Percentiles rank a stretch among this genome's conserved stretches.
Evolutionary conservation across 1,140 invertebrate genomes (phyloP).

Genomic region (Yoshiicerus persimilis): DNA sequence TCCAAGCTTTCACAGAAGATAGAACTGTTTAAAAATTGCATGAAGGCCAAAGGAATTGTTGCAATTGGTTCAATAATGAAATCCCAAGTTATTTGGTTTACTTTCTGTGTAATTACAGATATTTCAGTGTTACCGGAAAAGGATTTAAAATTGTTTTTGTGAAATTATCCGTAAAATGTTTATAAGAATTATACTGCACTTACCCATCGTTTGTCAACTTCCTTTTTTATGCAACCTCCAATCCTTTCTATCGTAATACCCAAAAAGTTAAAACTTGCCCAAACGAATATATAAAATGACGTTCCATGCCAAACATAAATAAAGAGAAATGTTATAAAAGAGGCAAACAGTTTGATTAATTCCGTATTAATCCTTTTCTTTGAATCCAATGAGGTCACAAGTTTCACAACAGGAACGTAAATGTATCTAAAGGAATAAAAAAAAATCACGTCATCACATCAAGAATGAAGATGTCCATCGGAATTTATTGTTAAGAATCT

Average conservation of each 20-base stretch:
- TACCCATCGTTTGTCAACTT: conserved; percentile 22
- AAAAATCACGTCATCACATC: no score
- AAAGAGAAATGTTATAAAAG: conserved; percentile 81
- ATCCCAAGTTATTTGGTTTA: conserved; percentile 37
- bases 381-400: background rate
- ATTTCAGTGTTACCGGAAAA: background rate
- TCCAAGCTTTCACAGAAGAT: conserved; percentile 39
- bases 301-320: conserved; percentile 89
- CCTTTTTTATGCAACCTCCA: conserved; percentile 49
- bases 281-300: conserved; percentile 75
- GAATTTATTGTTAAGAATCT: no score
- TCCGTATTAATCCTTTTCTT: conserved; percentile 10
- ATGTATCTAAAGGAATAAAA: conserved; percentile 66
- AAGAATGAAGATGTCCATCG: no score
- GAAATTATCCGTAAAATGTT: background rate
- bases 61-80: conserved; percentile 42
- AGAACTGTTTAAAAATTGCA: conserved; percentile 42
- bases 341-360: conserved; percentile 67
- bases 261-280: conserved; percentile 78
- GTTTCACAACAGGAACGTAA: conserved; percentile 65
- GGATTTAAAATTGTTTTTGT: background rate
- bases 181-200: background rate
- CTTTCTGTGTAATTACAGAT: background rate
- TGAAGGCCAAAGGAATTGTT: conserved; percentile 38
- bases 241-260: conserved; percentile 72